These are phyloP conservation scores for Entelurus aequoreus DNA, from an alignment of 2,113 vertebrate genomes.

Conservation along the genomic window DNA sequence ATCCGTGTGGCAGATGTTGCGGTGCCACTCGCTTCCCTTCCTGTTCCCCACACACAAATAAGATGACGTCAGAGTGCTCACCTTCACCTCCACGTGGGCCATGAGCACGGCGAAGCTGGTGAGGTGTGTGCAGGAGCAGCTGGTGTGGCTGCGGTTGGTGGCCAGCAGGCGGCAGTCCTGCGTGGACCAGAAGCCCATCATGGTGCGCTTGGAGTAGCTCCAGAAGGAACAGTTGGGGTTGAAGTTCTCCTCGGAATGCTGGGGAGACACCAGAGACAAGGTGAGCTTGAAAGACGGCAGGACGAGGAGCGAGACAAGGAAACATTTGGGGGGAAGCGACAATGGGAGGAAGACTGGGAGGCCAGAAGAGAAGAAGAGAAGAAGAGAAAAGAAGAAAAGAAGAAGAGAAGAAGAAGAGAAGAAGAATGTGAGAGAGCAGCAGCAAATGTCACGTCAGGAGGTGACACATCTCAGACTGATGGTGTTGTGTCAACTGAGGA, in stretches of 20 bases:
- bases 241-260: conserved; percentile 97
- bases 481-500: conserved; percentile 52
- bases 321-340: conserved; percentile 39
- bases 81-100: conserved; percentile 96
- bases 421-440: conserved; percentile 45
- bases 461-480: conserved; percentile 32
- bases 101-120: conserved; percentile 97
- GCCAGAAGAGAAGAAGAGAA: conserved; percentile 49
- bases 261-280: conserved; percentile 12
- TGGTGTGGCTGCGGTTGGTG: conserved; percentile 94
- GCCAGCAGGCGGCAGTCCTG: conserved; percentile 92
- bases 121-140: conserved; percentile 95
- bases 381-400: conserved; percentile 35
- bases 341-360: conserved; percentile 37
- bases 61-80: conserved; percentile 60
- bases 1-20: conserved; percentile 43
- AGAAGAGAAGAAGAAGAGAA: too few species aligned
- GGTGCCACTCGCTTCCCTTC: conserved; percentile 13
- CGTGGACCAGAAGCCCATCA: conserved; percentile 96
- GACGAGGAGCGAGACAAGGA: conserved; percentile 31
- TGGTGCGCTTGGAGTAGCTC: conserved; percentile 97
- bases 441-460: conserved; percentile 61
- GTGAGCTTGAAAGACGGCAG: conserved; percentile 8
- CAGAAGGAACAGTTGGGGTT: conserved; percentile 99
- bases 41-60: conserved; percentile 20